These are phyloP conservation scores for Fopius arisanus DNA, from an alignment of 1,140 invertebrate genomes.

Conservation along the genomic window DNA sequence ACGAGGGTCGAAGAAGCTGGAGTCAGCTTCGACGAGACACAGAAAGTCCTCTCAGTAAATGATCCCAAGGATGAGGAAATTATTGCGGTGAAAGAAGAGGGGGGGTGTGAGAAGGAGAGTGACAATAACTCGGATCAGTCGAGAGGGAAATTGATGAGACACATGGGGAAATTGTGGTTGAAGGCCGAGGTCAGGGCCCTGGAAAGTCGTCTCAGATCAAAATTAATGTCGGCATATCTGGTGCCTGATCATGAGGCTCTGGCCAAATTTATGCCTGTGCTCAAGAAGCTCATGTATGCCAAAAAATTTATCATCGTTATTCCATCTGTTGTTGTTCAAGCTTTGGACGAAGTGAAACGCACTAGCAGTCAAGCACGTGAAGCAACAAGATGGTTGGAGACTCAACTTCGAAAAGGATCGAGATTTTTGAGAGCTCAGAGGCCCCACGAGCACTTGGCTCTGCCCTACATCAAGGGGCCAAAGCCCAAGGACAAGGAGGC, in stretches of 20 bases:
- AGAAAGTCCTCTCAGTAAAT: constrained; percentile 61
- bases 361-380: constrained; percentile 80
- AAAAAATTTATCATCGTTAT: constrained; percentile 83
- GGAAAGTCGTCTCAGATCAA: constrained; percentile 65
- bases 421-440: constrained; percentile 83
- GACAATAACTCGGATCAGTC: constrained; percentile 44
- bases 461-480: constrained; percentile 78
- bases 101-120: constrained; percentile 10
- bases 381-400: constrained; percentile 90
- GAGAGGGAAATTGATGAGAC: constrained; percentile 69
- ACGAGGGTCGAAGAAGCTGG: constrained; percentile 69
- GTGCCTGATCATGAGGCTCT: constrained; percentile 78
- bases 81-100: constrained; percentile 4
- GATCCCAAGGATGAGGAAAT: constrained; percentile 25
- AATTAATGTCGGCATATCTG: constrained; percentile 75
- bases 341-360: constrained; percentile 85
- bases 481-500: constrained; percentile 74
- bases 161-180: constrained; percentile 79
- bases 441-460: constrained; percentile 75
- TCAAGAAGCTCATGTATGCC: constrained; percentile 80
- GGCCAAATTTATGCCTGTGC: constrained; percentile 73
- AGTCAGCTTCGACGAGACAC: constrained; percentile 68
- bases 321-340: constrained; percentile 82
- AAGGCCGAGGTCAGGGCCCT: constrained; percentile 77
- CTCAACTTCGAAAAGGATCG: constrained; percentile 84